Evolutionary conservation across 2,888 invertebrate species (phyloP), one percentile per base, ranked within the genome.

Genomic region (Lepetodrilus schrolli): DNA sequence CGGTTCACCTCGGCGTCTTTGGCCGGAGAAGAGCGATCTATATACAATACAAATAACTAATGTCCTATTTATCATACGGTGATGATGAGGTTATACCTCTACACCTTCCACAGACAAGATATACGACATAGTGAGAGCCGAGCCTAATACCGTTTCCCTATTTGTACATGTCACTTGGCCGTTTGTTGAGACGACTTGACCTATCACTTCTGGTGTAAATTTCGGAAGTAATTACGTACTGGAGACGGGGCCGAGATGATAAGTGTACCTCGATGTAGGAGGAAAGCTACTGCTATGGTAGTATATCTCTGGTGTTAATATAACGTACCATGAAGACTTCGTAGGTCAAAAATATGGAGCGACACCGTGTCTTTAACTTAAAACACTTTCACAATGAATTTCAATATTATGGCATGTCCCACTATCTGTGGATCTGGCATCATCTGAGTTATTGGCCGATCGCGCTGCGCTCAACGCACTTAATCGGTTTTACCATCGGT

Each of bases 41-140:
- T 34, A 23, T 58, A 30, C 34, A 58, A 23, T 58, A 58, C 58
- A 58, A 58, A 58, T 34, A 58, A 30, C 58, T 58, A 58, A 58
- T 58, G 58, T 26, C 26, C 58, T 34, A 58, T 58, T 58, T 58
- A 58, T 58, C 58, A 58, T 58, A 17, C 34, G 26, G 26, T 58
- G 26, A 58, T 26, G 26, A 17, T 58, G 3, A 34, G 17, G 34
- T 58, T 30, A 17, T n/a, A 26, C 30, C 26, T 30, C n/a, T n/a
- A n/a, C n/a, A n/a, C 58, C 58, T 58, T 58, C 58, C 58, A 26
- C 30, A 30, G 20, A 48, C 30, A 30, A 58, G 58, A 58, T 58
- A 58, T 58, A 58, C 30, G 34, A 34, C 58, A 13, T 23, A 17
- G 13, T 13, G 8, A 2, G n/a, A 43, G 0, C 43, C 17, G n/a